Base-by-base conservation (phyloP, 2,888 invertebrate species). In the Meteorus colon region DNA sequence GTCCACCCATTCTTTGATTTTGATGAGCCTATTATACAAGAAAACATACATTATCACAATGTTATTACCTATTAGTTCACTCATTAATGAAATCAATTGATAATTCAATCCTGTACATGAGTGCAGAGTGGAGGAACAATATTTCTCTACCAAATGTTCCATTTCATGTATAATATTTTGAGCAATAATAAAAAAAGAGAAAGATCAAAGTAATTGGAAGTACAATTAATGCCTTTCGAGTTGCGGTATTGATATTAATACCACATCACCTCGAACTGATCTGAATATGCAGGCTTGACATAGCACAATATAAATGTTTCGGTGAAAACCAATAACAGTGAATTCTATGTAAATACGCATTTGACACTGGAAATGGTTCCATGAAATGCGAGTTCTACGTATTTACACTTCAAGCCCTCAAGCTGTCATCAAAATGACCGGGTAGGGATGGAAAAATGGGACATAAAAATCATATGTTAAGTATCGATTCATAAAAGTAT, bases 1-100 rank as follows among this genome's bases (percentile, higher is more conserved):
- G 90, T 99, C 98, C 82, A 99, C 96, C 98, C 98, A 99, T 89
- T 98, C 98, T 90, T 99, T 99, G 86, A 99, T 96, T 91, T 98
- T 98, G 68, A 95, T 92, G 86, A 98, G 92, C 97, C 97, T 97
- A 86, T 55, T 80, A 1, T 31, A 41, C 77, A 63, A 66, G 29
- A 51, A 73, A 41, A 45, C 67, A 60, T 41, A 37, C 19, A 34
- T 6, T 10, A 31, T 69, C n/a, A 19, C 0, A n/a, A 12, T n/a
- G 55, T 4, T 29, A 27, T 0, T 12, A 12, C 29, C 16, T 6
- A n/a, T 12, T 34, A 19, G 14, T 16, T n/a, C n/a, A 48, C 4
- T 14, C 16, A n/a, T 48, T 4, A 48, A 48, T 16, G 4, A 48
- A 12, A 45, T 45, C 1, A 29, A 31, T 29, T 12, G 6, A 31